These are phyloP conservation scores for Dyspetes luteomarginatus DNA, from an alignment of 2,888 invertebrate species.

Conservation along the genomic window DNA sequence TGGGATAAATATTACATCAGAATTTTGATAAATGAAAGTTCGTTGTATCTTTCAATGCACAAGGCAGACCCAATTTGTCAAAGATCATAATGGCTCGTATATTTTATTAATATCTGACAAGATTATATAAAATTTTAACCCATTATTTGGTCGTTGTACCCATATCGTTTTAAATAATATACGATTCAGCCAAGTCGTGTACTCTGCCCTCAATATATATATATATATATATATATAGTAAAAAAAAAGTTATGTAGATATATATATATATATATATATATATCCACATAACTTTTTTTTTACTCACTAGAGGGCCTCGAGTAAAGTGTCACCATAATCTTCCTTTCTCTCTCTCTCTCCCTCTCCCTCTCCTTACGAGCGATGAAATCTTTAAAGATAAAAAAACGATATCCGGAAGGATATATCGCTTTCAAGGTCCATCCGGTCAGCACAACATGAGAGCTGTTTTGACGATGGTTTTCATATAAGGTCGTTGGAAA, in stretches of 20 bases:
- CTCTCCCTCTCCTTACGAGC: not conserved
- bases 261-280: not conserved
- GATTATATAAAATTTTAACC: not conserved
- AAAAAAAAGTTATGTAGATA: not conserved
- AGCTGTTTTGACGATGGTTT: conserved; percentile 4
- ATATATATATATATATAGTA: not conserved
- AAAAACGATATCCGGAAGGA: conserved; percentile 28
- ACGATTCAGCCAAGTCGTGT: not conserved
- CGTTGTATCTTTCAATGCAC: not conserved
- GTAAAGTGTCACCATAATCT: not conserved
- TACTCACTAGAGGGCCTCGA: not conserved
- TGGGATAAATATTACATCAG: too few species aligned
- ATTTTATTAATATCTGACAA: not conserved
- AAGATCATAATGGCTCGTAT: not conserved
- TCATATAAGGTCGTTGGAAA: not conserved
- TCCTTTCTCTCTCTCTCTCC: not conserved
- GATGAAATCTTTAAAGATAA: not conserved
- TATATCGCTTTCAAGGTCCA: conserved; percentile 23
- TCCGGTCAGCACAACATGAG: conserved; percentile 22
- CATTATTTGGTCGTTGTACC: not conserved
- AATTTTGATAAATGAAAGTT: too few species aligned
- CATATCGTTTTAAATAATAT: not conserved
- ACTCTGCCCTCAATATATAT: not conserved
- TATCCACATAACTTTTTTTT: too few species aligned
- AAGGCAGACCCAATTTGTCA: not conserved